Conservation (phyloP, 2,888 invertebrate genomes). For the Hydrotaea diabolus region DNA sequence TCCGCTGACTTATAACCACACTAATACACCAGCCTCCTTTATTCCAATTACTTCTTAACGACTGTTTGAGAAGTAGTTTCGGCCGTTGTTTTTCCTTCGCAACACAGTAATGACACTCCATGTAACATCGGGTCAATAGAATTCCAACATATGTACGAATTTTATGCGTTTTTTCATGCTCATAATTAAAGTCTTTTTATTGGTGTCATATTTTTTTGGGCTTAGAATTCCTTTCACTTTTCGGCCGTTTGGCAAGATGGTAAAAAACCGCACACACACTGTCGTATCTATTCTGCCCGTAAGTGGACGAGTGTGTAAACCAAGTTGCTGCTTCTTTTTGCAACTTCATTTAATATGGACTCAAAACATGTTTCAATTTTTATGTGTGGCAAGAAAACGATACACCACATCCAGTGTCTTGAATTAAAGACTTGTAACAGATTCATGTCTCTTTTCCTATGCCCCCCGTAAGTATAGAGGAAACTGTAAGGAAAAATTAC, state of each 20-base stretch:
- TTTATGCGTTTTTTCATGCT: conserved; percentile 9
- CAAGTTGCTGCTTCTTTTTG: background rate
- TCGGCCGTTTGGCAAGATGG: background rate
- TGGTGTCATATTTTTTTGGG: conserved; percentile 43
- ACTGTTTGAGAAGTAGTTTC: background rate
- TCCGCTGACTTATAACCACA: too few relatives aligned
- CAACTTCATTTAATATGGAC: background rate
- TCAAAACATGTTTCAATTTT: background rate
- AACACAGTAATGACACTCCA: conserved; percentile 12
- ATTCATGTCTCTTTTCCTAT: too few relatives aligned
- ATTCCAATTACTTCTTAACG: background rate
- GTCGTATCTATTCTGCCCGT: background rate
- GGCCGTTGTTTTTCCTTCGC: background rate
- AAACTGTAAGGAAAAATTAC: conserved; percentile 19
- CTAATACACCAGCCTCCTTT: background rate
- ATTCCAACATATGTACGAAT: conserved; percentile 6
- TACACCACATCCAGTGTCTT: too few relatives aligned
- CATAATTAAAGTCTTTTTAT: conserved; percentile 46
- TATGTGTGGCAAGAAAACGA: too few relatives aligned
- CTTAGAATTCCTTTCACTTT: conserved; percentile 64
- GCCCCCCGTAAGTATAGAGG: too few relatives aligned
- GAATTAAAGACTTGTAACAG: too few relatives aligned
- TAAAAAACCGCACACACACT: background rate
- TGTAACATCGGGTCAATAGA: conserved; percentile 25
- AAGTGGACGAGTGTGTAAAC: background rate